Evolutionary conservation across 1,140 invertebrate species (phyloP), one percentile per base, ranked within the genome.

Genomic region (Diplogasteroides magnus): DNA sequence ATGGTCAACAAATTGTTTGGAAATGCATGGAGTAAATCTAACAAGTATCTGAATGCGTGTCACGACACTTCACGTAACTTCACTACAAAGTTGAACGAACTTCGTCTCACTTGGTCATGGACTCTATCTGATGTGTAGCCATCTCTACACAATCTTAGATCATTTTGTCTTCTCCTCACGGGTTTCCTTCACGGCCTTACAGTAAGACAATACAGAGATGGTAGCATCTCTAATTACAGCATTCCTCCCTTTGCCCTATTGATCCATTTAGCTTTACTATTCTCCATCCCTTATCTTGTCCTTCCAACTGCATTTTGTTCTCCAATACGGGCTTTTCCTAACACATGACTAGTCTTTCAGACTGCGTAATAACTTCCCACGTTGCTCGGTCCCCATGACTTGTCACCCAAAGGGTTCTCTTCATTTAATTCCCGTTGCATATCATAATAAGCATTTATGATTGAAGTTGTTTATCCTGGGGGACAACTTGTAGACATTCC

Each of bases 101-200:
- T 82, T 26, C 65, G 81, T 26, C 62, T 83, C 13, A 73, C 76
- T 14, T 82, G 80, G 80, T 70, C 77, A 15, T 82, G 80, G 80
- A 80, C 58, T 67, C 63, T 81, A 19, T 67, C 76, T n/a, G 79
- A 80, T 60, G 69, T 80, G 32, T 79, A 71, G 48, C 28, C 37
- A 27, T 13, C 62, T 31, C 62, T 57, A 26, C 57, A 26, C 64
- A 11, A 6, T 19, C 37, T 48, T 48, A 6, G 6, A 6, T 48
- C 19, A 6, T 19, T 19, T 48, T 48, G 6, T 48, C 37, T 19
- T 19, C 37, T 48, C 37, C 19, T 48, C 6, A 11, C 37, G 37
- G 37, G 37, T 48, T 19, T 48, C 37, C 19, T 19, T 48, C 37
- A 48, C 37, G n/a, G n/a, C n/a, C n/a, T n/a, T n/a, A n/a, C n/a